Evolutionary conservation across 2,888 invertebrate species (phyloP).

Genomic region (Spodoptera picta): DNA sequence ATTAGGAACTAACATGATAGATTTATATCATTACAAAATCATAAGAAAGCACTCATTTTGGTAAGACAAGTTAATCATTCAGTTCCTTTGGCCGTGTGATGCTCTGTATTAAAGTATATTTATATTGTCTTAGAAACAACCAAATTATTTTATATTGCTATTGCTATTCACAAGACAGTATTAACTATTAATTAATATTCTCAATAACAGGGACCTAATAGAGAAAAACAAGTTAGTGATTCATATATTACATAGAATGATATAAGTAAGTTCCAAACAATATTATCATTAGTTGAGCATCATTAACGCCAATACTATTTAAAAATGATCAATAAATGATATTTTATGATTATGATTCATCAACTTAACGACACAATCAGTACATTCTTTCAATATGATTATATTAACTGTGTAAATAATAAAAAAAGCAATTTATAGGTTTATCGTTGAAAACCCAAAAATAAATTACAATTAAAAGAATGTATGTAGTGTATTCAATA

Average conservation of each 20-base stretch:
- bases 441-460: too few species aligned
- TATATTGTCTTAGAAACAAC: too few species aligned
- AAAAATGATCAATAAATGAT: neutral
- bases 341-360: constrained; percentile 7
- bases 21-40: too few species aligned
- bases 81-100: too few species aligned
- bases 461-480: too few species aligned
- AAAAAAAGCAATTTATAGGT: neutral
- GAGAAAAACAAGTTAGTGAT: neutral
- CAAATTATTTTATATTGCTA: too few species aligned
- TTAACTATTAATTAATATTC: too few species aligned
- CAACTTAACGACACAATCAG: neutral
- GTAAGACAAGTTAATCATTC: too few species aligned
- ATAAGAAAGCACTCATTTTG: neutral
- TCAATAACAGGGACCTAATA: too few species aligned
- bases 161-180: too few species aligned
- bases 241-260: neutral
- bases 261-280: neutral
- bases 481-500: too few species aligned
- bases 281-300: constrained; percentile 5
- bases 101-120: too few species aligned
- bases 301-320: constrained; percentile 5
- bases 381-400: neutral
- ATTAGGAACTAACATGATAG: neutral
- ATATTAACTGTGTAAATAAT: constrained; percentile 1